These are phyloP conservation scores for Meloidogyne exigua DNA, from an alignment of 1,140 invertebrate species.

Conservation along the genomic window DNA sequence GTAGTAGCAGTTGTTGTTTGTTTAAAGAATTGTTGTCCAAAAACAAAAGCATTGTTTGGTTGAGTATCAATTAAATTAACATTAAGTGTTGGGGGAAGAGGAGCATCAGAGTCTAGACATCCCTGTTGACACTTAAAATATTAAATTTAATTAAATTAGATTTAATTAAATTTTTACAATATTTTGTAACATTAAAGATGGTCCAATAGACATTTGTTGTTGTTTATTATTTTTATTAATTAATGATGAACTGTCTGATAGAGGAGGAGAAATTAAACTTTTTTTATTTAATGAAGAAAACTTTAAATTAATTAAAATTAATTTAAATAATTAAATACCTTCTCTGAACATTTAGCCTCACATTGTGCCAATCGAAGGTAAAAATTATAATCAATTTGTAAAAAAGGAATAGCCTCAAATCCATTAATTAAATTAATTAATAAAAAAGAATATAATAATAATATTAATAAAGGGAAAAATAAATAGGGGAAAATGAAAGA, in stretches of 20 bases:
- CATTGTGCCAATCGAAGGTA: slow-evolving; percentile 45
- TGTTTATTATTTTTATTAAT: neutral
- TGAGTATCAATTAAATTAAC: neutral
- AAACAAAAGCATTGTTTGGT: slow-evolving; percentile 6
- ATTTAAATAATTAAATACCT: slow-evolving; percentile 20
- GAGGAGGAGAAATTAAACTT: neutral
- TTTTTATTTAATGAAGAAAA: neutral
- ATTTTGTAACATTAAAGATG: neutral
- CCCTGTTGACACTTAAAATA: neutral
- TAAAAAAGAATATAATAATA: neutral
- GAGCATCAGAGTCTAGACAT: slow-evolving; percentile 5
- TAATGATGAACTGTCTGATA: neutral
- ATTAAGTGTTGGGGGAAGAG: neutral
- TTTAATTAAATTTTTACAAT: neutral
- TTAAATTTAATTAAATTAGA: neutral
- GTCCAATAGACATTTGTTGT: neutral
- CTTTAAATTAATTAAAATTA: neutral
- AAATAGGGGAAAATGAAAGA: neutral
- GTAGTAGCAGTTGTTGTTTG: too few relatives aligned
- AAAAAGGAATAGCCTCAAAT: slow-evolving; percentile 48
- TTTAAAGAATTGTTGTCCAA: slow-evolving; percentile 20
- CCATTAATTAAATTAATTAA: neutral
- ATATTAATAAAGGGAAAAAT: slow-evolving; percentile 9
- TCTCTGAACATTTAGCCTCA: slow-evolving; percentile 47
- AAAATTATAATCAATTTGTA: slow-evolving; percentile 45